phyloP scores from a whole-genome alignment of 2,888 invertebrate species.

The Eustalomyia histrio region DNA sequence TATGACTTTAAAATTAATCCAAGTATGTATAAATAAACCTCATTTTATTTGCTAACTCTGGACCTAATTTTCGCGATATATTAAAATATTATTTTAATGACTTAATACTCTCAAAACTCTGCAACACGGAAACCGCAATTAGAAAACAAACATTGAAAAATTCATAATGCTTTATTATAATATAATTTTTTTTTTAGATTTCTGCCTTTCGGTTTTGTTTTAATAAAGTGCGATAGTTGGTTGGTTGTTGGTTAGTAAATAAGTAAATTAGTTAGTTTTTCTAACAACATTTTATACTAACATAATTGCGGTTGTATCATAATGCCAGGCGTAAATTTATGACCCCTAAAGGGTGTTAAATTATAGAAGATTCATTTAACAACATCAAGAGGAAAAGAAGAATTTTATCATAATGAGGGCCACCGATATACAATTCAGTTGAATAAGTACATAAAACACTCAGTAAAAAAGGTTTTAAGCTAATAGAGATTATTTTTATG shows the following conservation, averaged over 20 bases:
- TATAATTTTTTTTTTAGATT: neutral
- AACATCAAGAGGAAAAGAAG: too few species aligned
- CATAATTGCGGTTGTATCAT: conserved; percentile 34
- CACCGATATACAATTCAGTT: too few species aligned
- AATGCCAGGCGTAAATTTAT: conserved; percentile 17
- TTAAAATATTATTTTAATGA: neutral
- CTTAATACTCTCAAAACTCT: neutral
- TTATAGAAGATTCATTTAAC: neutral
- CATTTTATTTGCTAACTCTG: too few species aligned
- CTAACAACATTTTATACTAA: neutral
- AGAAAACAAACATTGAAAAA: neutral
- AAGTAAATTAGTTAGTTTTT: neutral
- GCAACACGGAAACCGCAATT: neutral
- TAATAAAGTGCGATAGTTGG: neutral
- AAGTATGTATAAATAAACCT: too few species aligned
- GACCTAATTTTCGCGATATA: too few species aligned
- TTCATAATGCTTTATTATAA: neutral
- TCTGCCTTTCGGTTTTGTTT: conserved; percentile 1
- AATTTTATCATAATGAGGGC: too few species aligned
- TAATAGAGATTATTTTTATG: too few species aligned
- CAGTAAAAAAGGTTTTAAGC: too few species aligned
- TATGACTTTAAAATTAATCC: too few species aligned
- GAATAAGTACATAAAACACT: too few species aligned
- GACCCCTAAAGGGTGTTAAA: conserved; percentile 18
- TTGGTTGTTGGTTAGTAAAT: conserved; percentile 2